Percentiles rank a stretch among this genome's conserved stretches.
phyloP scores from a whole-genome alignment of 2,888 invertebrate genomes.

The Anorthoa munda region DNA sequence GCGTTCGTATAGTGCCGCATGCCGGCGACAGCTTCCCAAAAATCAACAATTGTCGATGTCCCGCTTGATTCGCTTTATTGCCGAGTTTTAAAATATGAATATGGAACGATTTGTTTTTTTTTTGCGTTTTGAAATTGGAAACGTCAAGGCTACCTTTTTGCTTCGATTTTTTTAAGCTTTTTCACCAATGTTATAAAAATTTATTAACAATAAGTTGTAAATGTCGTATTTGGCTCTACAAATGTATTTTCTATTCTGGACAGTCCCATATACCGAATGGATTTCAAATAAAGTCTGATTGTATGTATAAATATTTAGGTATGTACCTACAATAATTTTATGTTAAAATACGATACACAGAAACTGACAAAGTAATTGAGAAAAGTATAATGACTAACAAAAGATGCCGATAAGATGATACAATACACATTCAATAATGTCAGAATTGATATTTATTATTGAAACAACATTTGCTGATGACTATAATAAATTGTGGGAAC shows the following conservation, averaged over 20 bases:
- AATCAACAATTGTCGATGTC: constrained; percentile 54
- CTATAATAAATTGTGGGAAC: constrained; percentile 32
- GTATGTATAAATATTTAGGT: no score
- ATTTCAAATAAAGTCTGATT: no score
- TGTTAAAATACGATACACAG: neutral
- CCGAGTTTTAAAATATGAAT: constrained; percentile 47
- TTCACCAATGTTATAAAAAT: no score
- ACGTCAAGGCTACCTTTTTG: neutral
- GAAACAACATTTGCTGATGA: constrained; percentile 23
- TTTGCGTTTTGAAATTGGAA: constrained; percentile 16
- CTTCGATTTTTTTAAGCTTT: neutral
- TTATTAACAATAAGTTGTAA: neutral
- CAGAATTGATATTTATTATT: constrained; percentile 43
- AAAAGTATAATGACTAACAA: constrained; percentile 2
- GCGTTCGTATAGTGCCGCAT: neutral
- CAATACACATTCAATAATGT: constrained; percentile 30
- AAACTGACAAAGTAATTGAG: neutral
- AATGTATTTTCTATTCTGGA: neutral
- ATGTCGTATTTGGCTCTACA: neutral
- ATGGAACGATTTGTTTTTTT: constrained; percentile 32
- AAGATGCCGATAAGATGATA: constrained; percentile 2
- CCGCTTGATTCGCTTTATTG: constrained; percentile 36
- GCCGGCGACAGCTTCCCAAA: constrained; percentile 38
- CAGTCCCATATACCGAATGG: neutral
- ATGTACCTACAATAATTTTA: no score